A percentile compares a stretch with the other conserved stretches of the same genome.
Evolutionary conservation across 2,113 vertebrate species (phyloP).

Genomic region (Antennarius striatus): DNA sequence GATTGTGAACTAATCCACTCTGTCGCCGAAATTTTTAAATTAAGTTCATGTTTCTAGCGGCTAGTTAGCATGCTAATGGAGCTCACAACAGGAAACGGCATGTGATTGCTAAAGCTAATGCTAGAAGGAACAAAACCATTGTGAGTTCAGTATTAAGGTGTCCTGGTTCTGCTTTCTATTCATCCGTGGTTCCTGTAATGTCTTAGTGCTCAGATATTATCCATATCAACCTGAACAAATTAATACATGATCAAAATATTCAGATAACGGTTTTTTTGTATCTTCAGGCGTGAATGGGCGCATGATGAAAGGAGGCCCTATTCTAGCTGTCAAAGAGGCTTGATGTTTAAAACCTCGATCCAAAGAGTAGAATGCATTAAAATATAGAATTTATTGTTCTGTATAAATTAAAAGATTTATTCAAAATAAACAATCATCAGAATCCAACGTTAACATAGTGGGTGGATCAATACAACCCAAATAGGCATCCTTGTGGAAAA

Average conservation of each 20-base stretch:
- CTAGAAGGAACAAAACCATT: slow-evolving; percentile 20
- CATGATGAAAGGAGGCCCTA: slow-evolving; percentile 68
- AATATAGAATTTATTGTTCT: neutral
- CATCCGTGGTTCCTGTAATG: rapidly evolving
- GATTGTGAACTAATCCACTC: too few relatives aligned
- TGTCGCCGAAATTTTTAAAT: neutral
- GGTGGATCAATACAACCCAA: too few relatives aligned
- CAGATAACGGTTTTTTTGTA: slow-evolving; percentile 13
- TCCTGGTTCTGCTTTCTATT: neutral
- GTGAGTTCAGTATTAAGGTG: neutral
- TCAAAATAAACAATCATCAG: too few relatives aligned
- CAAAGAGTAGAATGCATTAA: neutral
- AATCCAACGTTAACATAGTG: too few relatives aligned
- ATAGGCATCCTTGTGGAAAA: too few relatives aligned
- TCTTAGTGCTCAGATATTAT: rapidly evolving
- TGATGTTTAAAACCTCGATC: neutral
- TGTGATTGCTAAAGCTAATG: slow-evolving; percentile 66
- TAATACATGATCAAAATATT: neutral
- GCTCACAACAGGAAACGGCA: slow-evolving; percentile 67
- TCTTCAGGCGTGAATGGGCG: slow-evolving; percentile 29
- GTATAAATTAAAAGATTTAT: too few relatives aligned
- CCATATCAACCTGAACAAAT: neutral
- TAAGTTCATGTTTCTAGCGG: slow-evolving; percentile 38
- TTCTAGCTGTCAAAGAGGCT: slow-evolving; percentile 50
- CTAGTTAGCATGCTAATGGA: slow-evolving; percentile 62